Base-by-base conservation (phyloP, 2,113 vertebrate species). In the Cynoglossus semilaevis region DNA sequence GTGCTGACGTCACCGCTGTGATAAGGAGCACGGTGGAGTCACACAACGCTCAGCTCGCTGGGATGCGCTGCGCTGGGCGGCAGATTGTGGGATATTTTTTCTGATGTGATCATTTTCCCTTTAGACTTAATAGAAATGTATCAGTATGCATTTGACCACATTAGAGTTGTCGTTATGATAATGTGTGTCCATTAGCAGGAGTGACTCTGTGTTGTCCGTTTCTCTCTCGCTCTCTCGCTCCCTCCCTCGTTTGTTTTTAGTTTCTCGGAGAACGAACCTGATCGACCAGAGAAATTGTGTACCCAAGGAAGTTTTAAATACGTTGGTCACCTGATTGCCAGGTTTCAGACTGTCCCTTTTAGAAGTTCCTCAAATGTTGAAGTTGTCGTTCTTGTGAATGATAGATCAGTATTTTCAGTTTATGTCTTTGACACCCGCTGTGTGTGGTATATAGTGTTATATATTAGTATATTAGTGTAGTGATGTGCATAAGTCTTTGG, bases 31-130 rank as follows among this genome's bases (percentile, higher is more conserved):
- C 2, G 2, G 47, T 5, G 58, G 52, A 35, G 73, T 37, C 0
- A 14, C 15, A 15, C 46, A 51, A 67, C 69, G 9, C 16, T 22
- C 58, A 48, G 55, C 56, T 46, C 44, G 57, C 37, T 16, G 22
- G 22, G 22, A 29, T 29, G 56, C 35, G 1, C 57, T 38, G 44
- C 63, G 1, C 56, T 43, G 43, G 66, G 59, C 67, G 29, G 46
- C 82, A 68, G 82, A 80, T 65, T 79, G 66, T 47, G 15, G 6
- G 16, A 59, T 85, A 85, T 81, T 81, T 83, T 82, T 70, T 56
- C 42, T n/a, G 0, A 5, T 58, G 22, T 5, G 9, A 51, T 48
- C 15, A 57, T 4, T 38, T 29, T 29, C 22, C 22, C 22, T 2
- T 29, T 29, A 29, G 22, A 29, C 22, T 29, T 29, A 6, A 29